These are phyloP conservation scores for Oostethus manadensis DNA, from an alignment of 2,113 vertebrate species.

Conservation along the genomic window DNA sequence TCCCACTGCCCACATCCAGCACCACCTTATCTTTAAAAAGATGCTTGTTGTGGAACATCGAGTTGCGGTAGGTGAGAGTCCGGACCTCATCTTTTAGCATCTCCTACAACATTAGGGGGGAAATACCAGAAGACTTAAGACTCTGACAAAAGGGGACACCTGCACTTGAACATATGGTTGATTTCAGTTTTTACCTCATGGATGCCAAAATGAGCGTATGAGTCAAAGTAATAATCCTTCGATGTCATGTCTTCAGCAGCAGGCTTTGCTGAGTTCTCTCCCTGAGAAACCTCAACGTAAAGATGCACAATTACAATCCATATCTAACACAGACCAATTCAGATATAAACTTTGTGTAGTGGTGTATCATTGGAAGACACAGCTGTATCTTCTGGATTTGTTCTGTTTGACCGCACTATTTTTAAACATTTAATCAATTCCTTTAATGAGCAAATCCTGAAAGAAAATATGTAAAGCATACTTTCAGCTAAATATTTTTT, in stretches of 20 bases:
- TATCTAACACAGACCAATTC: too few relatives aligned
- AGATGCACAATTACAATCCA: slow-evolving; percentile 19
- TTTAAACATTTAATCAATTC: too few relatives aligned
- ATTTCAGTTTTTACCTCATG: slow-evolving; percentile 75
- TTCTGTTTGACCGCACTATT: too few relatives aligned
- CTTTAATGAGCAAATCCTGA: too few relatives aligned
- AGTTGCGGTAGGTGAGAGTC: slow-evolving; percentile 89
- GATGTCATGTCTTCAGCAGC: slow-evolving; percentile 92
- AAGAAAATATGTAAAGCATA: too few relatives aligned
- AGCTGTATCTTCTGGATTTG: too few relatives aligned
- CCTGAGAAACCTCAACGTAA: slow-evolving; percentile 79
- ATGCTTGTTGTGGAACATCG: slow-evolving; percentile 94
- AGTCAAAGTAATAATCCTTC: slow-evolving; percentile 94
- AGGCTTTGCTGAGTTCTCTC: slow-evolving; percentile 81
- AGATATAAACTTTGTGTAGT: too few relatives aligned
- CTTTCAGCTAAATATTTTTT: too few relatives aligned
- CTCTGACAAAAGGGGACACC: not conserved
- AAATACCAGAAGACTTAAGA: not conserved
- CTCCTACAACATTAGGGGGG: slow-evolving; percentile 65
- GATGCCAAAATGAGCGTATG: slow-evolving; percentile 91
- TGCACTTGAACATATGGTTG: not conserved
- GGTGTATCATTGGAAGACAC: too few relatives aligned
- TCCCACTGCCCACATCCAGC: slow-evolving; percentile 87
- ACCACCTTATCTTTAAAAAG: slow-evolving; percentile 93
- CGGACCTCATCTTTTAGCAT: slow-evolving; percentile 94